phyloP scores from a whole-genome alignment of 2,888 invertebrate species.

The Iselma pallidipennis region DNA sequence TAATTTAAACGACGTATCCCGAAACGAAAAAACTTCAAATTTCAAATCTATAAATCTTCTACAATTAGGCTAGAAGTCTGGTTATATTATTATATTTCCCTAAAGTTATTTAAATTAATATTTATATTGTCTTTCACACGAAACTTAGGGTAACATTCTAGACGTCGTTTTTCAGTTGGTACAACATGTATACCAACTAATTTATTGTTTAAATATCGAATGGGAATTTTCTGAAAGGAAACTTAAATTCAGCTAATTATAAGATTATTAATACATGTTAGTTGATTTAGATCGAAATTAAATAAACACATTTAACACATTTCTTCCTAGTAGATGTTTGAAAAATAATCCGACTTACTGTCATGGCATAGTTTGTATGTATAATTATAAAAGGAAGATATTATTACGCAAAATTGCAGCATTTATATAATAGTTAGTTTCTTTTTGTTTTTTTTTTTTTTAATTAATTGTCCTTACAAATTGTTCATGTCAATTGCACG shows the following conservation, averaged over 20 bases:
- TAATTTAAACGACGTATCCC: slow-evolving; percentile 27
- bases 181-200: no score
- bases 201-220: no score
- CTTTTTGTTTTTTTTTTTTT: neutral
- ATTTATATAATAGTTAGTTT: neutral
- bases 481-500: slow-evolving; percentile 33
- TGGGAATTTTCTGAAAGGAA: no score
- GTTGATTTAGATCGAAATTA: neutral
- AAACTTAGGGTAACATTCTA: slow-evolving; percentile 20
- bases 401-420: slow-evolving; percentile 31
- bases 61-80: slow-evolving; percentile 34
- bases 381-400: slow-evolving; percentile 27
- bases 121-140: slow-evolving; percentile 36
- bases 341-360: no score
- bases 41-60: slow-evolving; percentile 36
- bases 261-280: neutral
- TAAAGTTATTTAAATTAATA: slow-evolving; percentile 23
- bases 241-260: neutral
- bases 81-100: slow-evolving; percentile 12
- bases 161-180: neutral
- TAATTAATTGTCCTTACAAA: slow-evolving; percentile 31
- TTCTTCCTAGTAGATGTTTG: no score
- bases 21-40: slow-evolving; percentile 29
- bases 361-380: no score
- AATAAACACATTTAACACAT: neutral